Conservation (phyloP, 1,140 invertebrate species). For the Atopsyche davidsoni region DNA sequence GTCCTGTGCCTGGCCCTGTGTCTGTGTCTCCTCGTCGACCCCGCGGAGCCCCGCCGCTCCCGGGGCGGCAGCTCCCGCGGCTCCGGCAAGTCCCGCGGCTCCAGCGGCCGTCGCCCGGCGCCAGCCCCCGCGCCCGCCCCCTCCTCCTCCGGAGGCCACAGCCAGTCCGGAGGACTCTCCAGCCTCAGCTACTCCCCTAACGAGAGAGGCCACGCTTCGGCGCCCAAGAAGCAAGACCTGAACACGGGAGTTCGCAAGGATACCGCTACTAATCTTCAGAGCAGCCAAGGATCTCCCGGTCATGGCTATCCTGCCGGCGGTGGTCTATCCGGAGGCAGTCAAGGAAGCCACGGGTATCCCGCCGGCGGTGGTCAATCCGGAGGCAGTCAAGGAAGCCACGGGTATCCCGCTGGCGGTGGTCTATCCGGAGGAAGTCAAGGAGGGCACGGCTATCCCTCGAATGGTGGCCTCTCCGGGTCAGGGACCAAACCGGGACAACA, state of each 20-base stretch:
- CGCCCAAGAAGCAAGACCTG: constrained; percentile 11
- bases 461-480: constrained; percentile 21
- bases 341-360: constrained; percentile 1
- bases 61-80: constrained; percentile 21
- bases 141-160: neutral
- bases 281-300: constrained; percentile 1
- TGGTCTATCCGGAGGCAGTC: constrained; percentile 8
- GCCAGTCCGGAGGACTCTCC: constrained; percentile 12
- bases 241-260: constrained; percentile 19
- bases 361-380: neutral
- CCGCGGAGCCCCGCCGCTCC: constrained; percentile 19
- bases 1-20: constrained; percentile 5
- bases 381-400: constrained; percentile 1
- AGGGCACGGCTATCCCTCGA: constrained; percentile 23
- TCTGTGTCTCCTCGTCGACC: neutral
- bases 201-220: constrained; percentile 11
- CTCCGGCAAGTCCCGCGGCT: constrained; percentile 6
- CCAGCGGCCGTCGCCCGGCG: constrained; percentile 11
- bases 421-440: constrained; percentile 9
- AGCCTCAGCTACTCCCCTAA: constrained; percentile 24
- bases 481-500: constrained; percentile 18
- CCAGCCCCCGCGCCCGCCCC: constrained; percentile 3
- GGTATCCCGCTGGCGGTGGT: constrained; percentile 19
- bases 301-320: constrained; percentile 11
- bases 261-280: constrained; percentile 12